Evolutionary conservation across 2,113 vertebrate genomes (phyloP), one percentile per base, ranked within the genome.

Genomic region (Paracanthobrama guichenoti): DNA sequence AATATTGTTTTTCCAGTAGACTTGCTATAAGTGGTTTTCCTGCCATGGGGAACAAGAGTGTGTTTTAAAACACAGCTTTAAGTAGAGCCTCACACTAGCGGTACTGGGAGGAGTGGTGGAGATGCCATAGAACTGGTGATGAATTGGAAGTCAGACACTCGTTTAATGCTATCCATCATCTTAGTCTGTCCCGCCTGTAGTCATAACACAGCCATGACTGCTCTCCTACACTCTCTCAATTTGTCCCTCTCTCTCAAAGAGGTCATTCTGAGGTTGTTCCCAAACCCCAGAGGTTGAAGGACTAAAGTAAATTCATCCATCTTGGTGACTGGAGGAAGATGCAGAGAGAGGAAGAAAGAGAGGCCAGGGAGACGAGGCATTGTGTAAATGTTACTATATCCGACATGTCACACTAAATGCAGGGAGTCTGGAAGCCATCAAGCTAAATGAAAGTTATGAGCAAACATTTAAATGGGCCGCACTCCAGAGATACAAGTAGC

Each of bases 241-340:
- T 24, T 14, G 18, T 28, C 48, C 42, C 50, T 59, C 85, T 66
- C 39, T 62, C 50, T 72, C 82, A 14, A 91, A 93, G 90, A 91
- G 93, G 92, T 94, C 91, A 91, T 92, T 92, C 84, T 90, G 90
- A 93, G 92, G 92, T 93, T 92, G 92, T 90, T 91, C 89, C 85
- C 87, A 48, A 62, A 86, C 85, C 90, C 89, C 88, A 79, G 86
- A 90, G 92, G 91, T 93, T 92, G 57, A 89, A 90, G 91, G 91
- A 91, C 90, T 91, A 92, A 92, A 81, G 92, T 93, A 93, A 94
- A 93, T 93, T 91, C 91, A 94, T 93, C 91, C 92, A 93, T 92
- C 92, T 92, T 92, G 93, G 92, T 93, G 91, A 93, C 89, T 91
- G 90, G 46, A 59, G 50, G 46, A 74, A 8, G 46, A 62, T 12